A percentile compares a stretch with the other conserved stretches of the same genome.
phyloP scores from a whole-genome alignment of 2,888 invertebrate species.

The Limnephilus auricula region DNA sequence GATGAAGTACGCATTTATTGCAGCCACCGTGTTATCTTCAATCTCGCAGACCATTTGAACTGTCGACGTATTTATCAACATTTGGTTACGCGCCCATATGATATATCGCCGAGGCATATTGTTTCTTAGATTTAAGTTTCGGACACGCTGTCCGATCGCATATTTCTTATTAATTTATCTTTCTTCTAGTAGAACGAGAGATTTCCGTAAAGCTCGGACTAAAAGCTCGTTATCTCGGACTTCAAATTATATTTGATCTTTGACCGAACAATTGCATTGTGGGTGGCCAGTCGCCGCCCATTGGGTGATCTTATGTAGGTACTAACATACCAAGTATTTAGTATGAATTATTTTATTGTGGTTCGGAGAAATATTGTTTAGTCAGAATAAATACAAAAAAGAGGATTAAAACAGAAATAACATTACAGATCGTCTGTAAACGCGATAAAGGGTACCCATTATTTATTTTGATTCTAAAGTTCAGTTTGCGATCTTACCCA shows the following conservation, averaged over 20 bases:
- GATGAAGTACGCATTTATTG: no score
- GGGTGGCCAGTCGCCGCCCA: slow-evolving; percentile 57
- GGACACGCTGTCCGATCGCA: no score
- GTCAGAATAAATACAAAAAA: no score
- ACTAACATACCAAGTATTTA: no score
- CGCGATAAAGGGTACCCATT: background rate
- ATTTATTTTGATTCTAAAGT: background rate
- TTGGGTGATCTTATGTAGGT: slow-evolving; percentile 44
- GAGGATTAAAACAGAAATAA: background rate
- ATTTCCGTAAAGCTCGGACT: slow-evolving; percentile 3
- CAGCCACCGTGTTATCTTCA: no score
- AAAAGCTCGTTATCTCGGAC: background rate
- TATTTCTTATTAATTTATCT: no score
- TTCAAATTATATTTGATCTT: slow-evolving; percentile 53
- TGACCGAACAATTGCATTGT: slow-evolving; percentile 57
- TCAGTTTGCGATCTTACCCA: slow-evolving; percentile 23
- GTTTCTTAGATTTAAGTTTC: background rate
- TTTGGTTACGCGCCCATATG: slow-evolving; percentile 41
- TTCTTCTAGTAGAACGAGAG: no score
- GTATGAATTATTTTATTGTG: no score
- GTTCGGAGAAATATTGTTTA: no score
- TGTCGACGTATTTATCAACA: slow-evolving; percentile 43
- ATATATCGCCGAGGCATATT: background rate
- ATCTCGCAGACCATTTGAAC: background rate
- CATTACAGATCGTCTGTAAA: background rate